These are phyloP conservation scores for Podarcis raffonei DNA, from an alignment of 2,113 vertebrate species.

Conservation along the genomic window DNA sequence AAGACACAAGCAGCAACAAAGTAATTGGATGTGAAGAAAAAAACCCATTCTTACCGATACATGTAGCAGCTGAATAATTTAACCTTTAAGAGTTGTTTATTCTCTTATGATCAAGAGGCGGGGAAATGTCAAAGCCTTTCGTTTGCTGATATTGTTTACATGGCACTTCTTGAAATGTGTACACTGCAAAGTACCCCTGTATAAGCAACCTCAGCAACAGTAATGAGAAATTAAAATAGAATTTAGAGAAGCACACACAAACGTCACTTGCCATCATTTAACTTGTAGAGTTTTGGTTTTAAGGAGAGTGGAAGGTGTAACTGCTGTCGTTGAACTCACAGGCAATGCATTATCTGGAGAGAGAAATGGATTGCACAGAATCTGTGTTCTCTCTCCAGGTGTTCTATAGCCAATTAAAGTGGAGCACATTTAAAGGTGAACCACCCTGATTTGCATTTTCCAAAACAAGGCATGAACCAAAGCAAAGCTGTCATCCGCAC, in stretches of 20 bases:
- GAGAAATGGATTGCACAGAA: background rate
- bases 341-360: background rate
- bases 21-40: constrained; percentile 66
- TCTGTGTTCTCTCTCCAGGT: too few relatives aligned
- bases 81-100: constrained; percentile 78
- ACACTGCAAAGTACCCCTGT: constrained; percentile 52
- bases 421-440: too few relatives aligned
- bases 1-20: constrained; percentile 57
- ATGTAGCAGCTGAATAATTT: constrained; percentile 76
- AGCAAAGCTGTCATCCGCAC: too few relatives aligned
- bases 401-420: too few relatives aligned
- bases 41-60: constrained; percentile 59
- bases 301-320: background rate
- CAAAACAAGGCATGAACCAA: too few relatives aligned
- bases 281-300: background rate
- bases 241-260: background rate
- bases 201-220: constrained; percentile 38
- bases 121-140: constrained; percentile 73
- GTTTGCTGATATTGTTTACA: constrained; percentile 73
- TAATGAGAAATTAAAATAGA: background rate
- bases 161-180: constrained; percentile 65
- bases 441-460: too few relatives aligned
- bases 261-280: background rate
- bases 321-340: background rate
- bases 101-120: constrained; percentile 76